These are phyloP conservation scores for Eurosta solidaginis DNA, from an alignment of 1,140 invertebrate species.

Conservation along the genomic window DNA sequence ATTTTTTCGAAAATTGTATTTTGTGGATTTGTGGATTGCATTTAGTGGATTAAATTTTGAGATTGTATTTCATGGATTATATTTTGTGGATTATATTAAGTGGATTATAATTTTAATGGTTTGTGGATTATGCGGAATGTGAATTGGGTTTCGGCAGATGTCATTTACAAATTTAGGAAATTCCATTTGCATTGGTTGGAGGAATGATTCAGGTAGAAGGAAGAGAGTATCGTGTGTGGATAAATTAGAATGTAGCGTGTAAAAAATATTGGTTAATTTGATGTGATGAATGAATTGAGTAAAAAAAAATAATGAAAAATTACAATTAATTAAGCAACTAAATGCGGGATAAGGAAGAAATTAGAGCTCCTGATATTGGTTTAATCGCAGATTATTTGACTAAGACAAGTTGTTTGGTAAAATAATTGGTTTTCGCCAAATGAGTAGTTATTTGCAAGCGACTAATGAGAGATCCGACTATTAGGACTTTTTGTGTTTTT, in stretches of 20 bases:
- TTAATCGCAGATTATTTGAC: too few relatives aligned
- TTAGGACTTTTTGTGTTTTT: too few relatives aligned
- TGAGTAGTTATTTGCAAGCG: too few relatives aligned
- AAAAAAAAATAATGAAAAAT: constrained; percentile 10
- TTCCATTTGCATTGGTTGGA: background rate
- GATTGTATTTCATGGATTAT: background rate
- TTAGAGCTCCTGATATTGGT: too few relatives aligned
- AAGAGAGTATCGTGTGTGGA: background rate
- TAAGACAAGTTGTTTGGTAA: too few relatives aligned
- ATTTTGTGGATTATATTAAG: background rate
- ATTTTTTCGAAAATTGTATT: too few relatives aligned
- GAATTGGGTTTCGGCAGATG: too few relatives aligned
- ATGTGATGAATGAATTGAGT: background rate
- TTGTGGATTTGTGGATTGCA: background rate
- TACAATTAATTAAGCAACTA: background rate
- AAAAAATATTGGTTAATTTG: background rate
- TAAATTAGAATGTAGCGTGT: background rate
- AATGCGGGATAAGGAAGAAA: too few relatives aligned
- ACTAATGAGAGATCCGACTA: too few relatives aligned
- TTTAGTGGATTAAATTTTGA: background rate
- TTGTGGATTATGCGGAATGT: too few relatives aligned
- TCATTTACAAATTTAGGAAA: too few relatives aligned
- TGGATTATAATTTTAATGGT: background rate
- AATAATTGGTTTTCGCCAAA: too few relatives aligned
- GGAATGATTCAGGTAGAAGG: background rate